Conservation (phyloP, 2,888 invertebrate genomes). For the Girardia tigrina region DNA sequence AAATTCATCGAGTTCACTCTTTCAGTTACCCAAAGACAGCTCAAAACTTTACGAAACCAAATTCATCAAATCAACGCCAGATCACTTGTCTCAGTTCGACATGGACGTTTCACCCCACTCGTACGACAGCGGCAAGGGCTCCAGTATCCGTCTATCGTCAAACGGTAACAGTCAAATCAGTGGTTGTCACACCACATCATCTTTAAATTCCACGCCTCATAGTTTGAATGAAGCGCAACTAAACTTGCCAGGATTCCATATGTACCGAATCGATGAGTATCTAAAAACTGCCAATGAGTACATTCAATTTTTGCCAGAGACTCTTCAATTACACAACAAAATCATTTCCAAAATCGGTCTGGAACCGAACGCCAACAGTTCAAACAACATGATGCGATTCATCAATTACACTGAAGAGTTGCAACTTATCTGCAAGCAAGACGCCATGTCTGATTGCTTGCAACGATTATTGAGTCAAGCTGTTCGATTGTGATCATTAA, state of each 20-base stretch:
- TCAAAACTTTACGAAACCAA: background rate
- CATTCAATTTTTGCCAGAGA: constrained; percentile 1
- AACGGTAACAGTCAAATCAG: background rate
- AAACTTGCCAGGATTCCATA: constrained; percentile 15
- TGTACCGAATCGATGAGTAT: constrained; percentile 19
- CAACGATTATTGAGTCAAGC: constrained; percentile 17
- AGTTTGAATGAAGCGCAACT: constrained; percentile 19
- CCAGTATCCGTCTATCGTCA: background rate
- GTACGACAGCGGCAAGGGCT: background rate
- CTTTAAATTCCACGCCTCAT: constrained; percentile 15
- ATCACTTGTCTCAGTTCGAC: constrained; percentile 1
- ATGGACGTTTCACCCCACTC: constrained; percentile 1
- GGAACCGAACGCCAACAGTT: background rate
- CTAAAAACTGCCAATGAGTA: constrained; percentile 8
- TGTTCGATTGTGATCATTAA: background rate
- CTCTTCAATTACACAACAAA: background rate
- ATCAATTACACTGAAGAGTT: constrained; percentile 8
- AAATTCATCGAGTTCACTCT: background rate
- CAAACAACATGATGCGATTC: background rate
- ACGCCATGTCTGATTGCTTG: constrained; percentile 4
- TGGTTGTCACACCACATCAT: background rate
- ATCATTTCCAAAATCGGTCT: background rate
- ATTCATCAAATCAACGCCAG: background rate
- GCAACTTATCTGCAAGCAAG: background rate
- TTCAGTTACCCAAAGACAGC: constrained; percentile 6